Conservation (phyloP, 2,888 invertebrate species). For the Nemurella pictetii region DNA sequence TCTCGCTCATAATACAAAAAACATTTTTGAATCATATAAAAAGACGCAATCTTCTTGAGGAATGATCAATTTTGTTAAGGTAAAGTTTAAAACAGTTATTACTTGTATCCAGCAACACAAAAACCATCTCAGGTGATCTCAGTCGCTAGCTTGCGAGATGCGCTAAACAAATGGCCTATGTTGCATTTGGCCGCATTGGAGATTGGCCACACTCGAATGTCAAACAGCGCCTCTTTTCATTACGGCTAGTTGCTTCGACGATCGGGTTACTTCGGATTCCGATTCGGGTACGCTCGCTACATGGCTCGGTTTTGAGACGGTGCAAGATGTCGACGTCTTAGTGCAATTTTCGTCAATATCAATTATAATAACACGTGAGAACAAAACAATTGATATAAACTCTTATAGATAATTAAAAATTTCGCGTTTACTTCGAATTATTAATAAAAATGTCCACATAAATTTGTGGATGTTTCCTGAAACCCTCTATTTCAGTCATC, state of each 20-base stretch:
- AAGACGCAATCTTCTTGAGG: too few species aligned
- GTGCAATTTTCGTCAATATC: background rate
- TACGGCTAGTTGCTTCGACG: too few species aligned
- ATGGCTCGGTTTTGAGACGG: background rate
- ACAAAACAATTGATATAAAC: background rate
- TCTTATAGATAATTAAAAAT: background rate
- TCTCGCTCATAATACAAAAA: background rate
- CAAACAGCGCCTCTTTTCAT: too few species aligned
- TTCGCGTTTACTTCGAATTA: background rate
- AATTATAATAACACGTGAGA: background rate
- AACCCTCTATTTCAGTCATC: background rate
- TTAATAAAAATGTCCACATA: background rate
- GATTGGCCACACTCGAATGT: too few species aligned
- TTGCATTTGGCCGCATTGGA: background rate
- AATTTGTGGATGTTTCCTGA: background rate
- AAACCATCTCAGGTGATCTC: too few species aligned
- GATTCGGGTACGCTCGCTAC: background rate
- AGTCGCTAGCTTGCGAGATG: too few species aligned
- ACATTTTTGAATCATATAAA: background rate
- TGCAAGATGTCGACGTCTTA: background rate
- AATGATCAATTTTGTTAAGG: too few species aligned
- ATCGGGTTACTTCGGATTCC: too few species aligned
- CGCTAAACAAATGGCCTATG: background rate
- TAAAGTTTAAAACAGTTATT: too few species aligned
- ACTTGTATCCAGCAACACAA: too few species aligned